Evolutionary conservation across 2,888 invertebrate genomes (phyloP).

Genomic region (Anodontia alba): DNA sequence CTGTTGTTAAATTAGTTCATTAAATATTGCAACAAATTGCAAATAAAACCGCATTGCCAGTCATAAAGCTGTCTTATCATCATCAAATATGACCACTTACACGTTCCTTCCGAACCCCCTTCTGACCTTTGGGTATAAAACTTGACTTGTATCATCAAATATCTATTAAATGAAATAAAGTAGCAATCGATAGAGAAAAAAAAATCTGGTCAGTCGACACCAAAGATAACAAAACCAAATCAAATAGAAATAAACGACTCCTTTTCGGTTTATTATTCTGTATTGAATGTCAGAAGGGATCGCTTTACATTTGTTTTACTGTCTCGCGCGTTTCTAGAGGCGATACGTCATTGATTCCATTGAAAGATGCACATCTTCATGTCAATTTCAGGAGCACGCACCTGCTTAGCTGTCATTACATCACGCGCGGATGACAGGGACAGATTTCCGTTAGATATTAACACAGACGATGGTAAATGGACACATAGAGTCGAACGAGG

Average conservation of each 20-base stretch:
- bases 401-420: constrained; percentile 41
- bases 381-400: constrained; percentile 43
- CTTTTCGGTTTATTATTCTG: constrained; percentile 13
- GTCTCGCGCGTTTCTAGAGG: constrained; percentile 13
- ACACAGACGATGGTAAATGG: constrained; percentile 28
- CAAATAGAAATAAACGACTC: constrained; percentile 11
- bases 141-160: background rate
- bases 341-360: constrained; percentile 29
- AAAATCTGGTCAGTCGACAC: background rate
- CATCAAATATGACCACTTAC: background rate
- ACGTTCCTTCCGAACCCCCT: background rate
- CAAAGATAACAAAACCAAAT: constrained; percentile 5
- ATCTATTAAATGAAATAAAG: background rate
- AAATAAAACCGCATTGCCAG: too few relatives aligned
- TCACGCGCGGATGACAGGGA: constrained; percentile 39
- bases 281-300: background rate
- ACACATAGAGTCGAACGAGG: too few relatives aligned
- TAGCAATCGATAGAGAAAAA: background rate
- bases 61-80: background rate
- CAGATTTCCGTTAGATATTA: constrained; percentile 25
- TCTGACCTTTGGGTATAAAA: background rate
- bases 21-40: too few relatives aligned
- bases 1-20: too few relatives aligned
- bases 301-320: constrained; percentile 8
- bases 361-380: constrained; percentile 25